Conservation (phyloP, 2,888 invertebrate species). For the Theodoxus fluviatilis region DNA sequence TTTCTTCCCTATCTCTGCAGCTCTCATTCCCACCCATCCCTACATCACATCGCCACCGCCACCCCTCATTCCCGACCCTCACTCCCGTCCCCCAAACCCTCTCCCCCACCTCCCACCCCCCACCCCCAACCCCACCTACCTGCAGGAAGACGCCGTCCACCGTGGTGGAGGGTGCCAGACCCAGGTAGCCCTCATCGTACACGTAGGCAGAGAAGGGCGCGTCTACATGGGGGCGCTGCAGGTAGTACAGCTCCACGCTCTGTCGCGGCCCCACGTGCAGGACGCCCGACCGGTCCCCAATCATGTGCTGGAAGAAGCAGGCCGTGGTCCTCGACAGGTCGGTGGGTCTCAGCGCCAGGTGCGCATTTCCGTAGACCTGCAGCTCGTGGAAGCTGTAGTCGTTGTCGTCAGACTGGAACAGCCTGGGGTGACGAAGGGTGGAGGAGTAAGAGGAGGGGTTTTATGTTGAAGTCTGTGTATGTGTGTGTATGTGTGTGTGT, state of each 20-base stretch:
- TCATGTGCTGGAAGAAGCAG: constrained; percentile 48
- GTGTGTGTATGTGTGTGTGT: too few relatives aligned
- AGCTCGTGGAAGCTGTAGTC: constrained; percentile 45
- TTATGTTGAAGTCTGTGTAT: too few relatives aligned
- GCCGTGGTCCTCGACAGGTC: constrained; percentile 35
- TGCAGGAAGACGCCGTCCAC: constrained; percentile 46
- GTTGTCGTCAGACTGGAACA: too few relatives aligned
- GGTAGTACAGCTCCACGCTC: constrained; percentile 43
- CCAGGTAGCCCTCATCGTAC: constrained; percentile 47
- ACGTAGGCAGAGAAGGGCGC: constrained; percentile 51
- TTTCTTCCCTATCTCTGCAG: too few relatives aligned
- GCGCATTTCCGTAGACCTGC: constrained; percentile 51
- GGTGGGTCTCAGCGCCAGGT: constrained; percentile 44
- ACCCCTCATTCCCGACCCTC: too few relatives aligned
- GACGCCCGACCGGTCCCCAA: constrained; percentile 49
- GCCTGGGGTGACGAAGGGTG: too few relatives aligned
- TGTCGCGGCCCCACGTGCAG: constrained; percentile 51
- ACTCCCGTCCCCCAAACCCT: too few relatives aligned
- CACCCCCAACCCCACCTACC: constrained; percentile 44
- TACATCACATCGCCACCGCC: too few relatives aligned
- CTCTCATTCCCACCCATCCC: too few relatives aligned
- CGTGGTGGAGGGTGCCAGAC: constrained; percentile 49
- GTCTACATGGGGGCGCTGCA: constrained; percentile 44
- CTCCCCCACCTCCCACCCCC: too few relatives aligned
- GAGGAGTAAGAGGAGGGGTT: too few relatives aligned